Evolutionary conservation across 2,888 invertebrate genomes (phyloP), one percentile per base, ranked within the genome.

Genomic region (Synanthedon myopaeformis): DNA sequence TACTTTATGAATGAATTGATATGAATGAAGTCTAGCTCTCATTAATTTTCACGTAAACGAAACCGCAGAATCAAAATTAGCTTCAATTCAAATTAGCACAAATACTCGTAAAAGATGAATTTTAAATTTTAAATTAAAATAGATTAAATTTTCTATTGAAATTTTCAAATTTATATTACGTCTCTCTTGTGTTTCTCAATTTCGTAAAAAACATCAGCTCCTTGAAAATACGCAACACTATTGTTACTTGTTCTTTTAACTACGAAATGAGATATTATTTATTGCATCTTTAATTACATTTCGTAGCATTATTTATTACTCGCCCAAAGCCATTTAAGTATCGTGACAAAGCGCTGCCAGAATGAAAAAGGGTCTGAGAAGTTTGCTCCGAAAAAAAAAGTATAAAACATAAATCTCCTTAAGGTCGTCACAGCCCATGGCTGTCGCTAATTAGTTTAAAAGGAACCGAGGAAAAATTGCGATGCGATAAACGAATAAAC

Each of bases 351-450:
- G 52, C 11, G 19, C 17, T 14, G 23, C 23, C 52, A 52, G 19
- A 3, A 23, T 42, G 42, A 19, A 42, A 41, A 41, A 12, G n/a
- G 42, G n/a, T 19, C 5, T 17, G 17, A 41, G 42, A 52, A 52
- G 41, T 41, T 41, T 17, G 17, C 41, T 23, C 17, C 41, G 14
- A 23, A 8, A 42, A 52, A 42, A 52, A 23, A 52, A 19, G 42
- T 52, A n/a, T 45, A 52, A 52, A 52, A 42, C 52, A 23, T 52
- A 52, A 52, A 52, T 52, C 52, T 52, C 23, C 23, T 52, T 52
- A 52, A 23, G 17, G 45, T 23, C 52, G 42, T 41, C 41, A 52
- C 52, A 45, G 52, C 8, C 12, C 52, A 42, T 42, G 52, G 52
- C 42, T 41, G 12, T 14, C 23, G n/a, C 42, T 52, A 52, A 52